A percentile compares a stretch with the other conserved stretches of the same genome.
These are phyloP conservation scores for Hirudo medicinalis DNA, from an alignment of 1,140 invertebrate species.

Conservation along the genomic window DNA sequence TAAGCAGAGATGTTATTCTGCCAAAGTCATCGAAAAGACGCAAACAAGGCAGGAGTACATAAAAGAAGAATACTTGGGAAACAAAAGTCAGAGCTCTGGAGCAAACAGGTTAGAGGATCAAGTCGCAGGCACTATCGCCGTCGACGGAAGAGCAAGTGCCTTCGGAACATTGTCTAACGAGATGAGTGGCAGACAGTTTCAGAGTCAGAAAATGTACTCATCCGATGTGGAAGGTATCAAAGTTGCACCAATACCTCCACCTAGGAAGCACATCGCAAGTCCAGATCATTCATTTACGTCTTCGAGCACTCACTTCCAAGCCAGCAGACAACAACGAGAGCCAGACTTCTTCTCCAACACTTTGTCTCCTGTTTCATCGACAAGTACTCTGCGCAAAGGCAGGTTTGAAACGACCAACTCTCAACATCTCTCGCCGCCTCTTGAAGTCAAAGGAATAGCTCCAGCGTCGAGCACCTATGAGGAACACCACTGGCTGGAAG, in stretches of 20 bases:
- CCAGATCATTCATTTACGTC: neutral
- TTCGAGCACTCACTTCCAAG: no score
- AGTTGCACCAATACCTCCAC: neutral
- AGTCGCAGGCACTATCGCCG: neutral
- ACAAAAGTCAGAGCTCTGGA: slow-evolving; percentile 6
- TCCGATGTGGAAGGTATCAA: neutral
- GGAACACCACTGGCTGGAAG: no score
- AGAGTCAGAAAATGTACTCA: no score
- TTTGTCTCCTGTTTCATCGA: neutral
- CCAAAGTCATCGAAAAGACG: slow-evolving; percentile 8
- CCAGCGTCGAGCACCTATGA: no score
- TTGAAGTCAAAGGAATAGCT: neutral
- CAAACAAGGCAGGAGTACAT: slow-evolving; percentile 8
- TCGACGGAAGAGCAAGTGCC: neutral
- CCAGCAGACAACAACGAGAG: neutral
- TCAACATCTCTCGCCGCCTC: slow-evolving; percentile 1
- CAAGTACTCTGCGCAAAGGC: neutral
- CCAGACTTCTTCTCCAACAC: neutral
- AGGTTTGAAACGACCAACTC: slow-evolving; percentile 9
- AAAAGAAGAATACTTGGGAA: slow-evolving; percentile 7
- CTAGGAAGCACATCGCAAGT: neutral
- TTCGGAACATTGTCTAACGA: neutral
- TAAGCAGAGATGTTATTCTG: slow-evolving; percentile 9
- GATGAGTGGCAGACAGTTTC: no score
- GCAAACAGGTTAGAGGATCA: neutral